Evolutionary conservation across 2,797 vertebrate species (phyloP).

Genomic region (Acanthurus tractus): DNA sequence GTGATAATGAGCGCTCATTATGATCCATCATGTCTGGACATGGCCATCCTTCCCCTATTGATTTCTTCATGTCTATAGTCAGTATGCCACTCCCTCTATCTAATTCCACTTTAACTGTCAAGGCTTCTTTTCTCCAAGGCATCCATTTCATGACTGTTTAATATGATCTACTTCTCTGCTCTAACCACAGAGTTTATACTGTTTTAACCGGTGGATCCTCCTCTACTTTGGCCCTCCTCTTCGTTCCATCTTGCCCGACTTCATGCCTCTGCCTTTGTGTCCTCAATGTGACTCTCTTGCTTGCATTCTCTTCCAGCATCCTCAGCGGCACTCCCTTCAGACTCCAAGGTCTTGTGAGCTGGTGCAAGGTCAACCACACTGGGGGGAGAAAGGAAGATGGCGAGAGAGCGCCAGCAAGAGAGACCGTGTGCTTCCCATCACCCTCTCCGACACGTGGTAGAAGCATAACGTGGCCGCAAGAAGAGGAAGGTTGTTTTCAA

Average conservation of each 20-base stretch:
- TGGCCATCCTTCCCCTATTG: slow-evolving; percentile 69
- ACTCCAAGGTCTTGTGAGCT: slow-evolving; percentile 75
- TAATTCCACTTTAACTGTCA: slow-evolving; percentile 63
- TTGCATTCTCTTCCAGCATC: slow-evolving; percentile 61
- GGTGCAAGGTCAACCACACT: slow-evolving; percentile 78
- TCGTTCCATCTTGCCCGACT: slow-evolving; percentile 13
- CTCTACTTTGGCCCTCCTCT: slow-evolving; percentile 13
- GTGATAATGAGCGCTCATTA: slow-evolving; percentile 72
- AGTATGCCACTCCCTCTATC: slow-evolving; percentile 65
- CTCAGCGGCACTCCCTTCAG: slow-evolving; percentile 56
- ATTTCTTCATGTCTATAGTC: slow-evolving; percentile 72
- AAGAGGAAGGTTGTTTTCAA: slow-evolving; percentile 55
- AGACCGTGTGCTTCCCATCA: slow-evolving; percentile 33
- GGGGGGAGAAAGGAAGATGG: slow-evolving; percentile 48
- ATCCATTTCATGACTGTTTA: slow-evolving; percentile 49
- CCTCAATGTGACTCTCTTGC: slow-evolving; percentile 52
- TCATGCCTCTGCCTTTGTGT: slow-evolving; percentile 20
- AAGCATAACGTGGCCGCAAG: slow-evolving; percentile 38
- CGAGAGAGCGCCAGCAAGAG: slow-evolving; percentile 2
- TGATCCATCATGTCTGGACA: slow-evolving; percentile 79
- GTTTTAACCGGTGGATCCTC: slow-evolving; percentile 35
- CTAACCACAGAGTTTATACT: slow-evolving; percentile 6
- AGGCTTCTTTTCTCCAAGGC: slow-evolving; percentile 28
- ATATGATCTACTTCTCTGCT: slow-evolving; percentile 37
- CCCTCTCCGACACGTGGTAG: slow-evolving; percentile 52